Percentiles rank a stretch among this genome's conserved stretches.
These are phyloP conservation scores for Odocoileus hemionus DNA, from an alignment of 2,113 vertebrate species.

Conservation along the genomic window DNA sequence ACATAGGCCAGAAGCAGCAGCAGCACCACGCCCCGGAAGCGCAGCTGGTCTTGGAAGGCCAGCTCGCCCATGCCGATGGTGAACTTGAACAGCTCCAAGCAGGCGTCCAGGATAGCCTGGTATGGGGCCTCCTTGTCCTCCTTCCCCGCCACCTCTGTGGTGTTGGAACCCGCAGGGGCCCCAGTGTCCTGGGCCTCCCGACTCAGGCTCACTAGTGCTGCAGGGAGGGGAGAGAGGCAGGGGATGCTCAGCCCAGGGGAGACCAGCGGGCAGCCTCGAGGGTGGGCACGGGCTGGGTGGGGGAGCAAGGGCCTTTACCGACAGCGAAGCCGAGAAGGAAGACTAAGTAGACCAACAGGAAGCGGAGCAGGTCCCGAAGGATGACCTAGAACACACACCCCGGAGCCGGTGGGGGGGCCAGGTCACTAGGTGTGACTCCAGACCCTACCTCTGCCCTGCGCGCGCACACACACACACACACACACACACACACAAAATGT, in stretches of 20 bases:
- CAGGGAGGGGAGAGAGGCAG: not conserved
- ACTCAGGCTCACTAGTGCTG: conserved; percentile 91
- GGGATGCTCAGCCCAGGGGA: not conserved
- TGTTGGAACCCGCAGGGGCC: not conserved
- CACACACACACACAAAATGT: not conserved
- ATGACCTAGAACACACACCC: conserved; percentile 86
- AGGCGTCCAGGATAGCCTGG: conserved; percentile 82
- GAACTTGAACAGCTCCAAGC: conserved; percentile 95
- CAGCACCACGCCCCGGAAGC: conserved; percentile 88
- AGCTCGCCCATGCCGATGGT: conserved; percentile 98
- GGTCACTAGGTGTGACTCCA: not conserved
- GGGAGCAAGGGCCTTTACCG: conserved; percentile 80
- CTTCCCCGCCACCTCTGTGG: not conserved
- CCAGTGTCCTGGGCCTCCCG: conserved; percentile 55
- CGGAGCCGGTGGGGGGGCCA: not conserved
- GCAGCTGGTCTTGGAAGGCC: conserved; percentile 89
- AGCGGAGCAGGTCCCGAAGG: conserved; percentile 91
- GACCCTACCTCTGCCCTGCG: not conserved
- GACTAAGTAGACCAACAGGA: conserved; percentile 92
- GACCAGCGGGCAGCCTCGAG: not conserved
- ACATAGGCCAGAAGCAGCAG: conserved; percentile 92
- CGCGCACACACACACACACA: not conserved
- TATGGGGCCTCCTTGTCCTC: conserved; percentile 54
- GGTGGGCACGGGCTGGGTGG: not conserved
- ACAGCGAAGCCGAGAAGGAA: conserved; percentile 96